Evolutionary conservation across 2,888 invertebrate species (phyloP).

Genomic region (Pseudoips prasinana): DNA sequence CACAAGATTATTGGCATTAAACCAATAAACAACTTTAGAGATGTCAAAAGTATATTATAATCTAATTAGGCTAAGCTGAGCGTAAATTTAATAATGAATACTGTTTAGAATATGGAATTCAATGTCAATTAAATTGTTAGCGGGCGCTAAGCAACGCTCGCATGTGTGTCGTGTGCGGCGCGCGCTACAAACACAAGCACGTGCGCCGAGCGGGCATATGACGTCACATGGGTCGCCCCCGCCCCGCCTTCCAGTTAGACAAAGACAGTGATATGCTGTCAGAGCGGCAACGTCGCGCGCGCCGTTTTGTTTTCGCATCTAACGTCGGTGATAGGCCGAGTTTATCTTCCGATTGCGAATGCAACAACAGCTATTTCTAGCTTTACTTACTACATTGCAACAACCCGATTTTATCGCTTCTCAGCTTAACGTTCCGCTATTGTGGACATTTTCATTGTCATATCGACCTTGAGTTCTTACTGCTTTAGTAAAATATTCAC

Average conservation of each 20-base stretch:
- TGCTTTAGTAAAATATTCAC: slow-evolving; percentile 28
- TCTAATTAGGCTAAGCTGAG: neutral
- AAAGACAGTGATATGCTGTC: slow-evolving; percentile 40
- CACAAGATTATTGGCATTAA: too few species aligned
- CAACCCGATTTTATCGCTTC: slow-evolving; percentile 52
- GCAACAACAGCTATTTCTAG: slow-evolving; percentile 70
- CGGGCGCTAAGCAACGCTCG: slow-evolving; percentile 46
- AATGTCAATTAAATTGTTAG: slow-evolving; percentile 56
- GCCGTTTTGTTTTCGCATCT: slow-evolving; percentile 73
- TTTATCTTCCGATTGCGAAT: slow-evolving; percentile 76
- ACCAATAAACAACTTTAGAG: too few species aligned
- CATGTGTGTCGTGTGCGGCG: slow-evolving; percentile 64
- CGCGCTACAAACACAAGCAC: slow-evolving; percentile 78
- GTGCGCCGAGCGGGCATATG: slow-evolving; percentile 67
- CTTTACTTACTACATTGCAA: slow-evolving; percentile 54
- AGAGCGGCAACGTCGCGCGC: slow-evolving; percentile 69
- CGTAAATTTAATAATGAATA: slow-evolving; percentile 19
- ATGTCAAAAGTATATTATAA: slow-evolving; percentile 3
- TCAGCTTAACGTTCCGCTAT: slow-evolving; percentile 39
- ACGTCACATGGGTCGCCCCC: slow-evolving; percentile 67
- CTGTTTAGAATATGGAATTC: slow-evolving; percentile 41
- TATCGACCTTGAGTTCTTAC: slow-evolving; percentile 49
- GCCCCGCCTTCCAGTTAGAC: slow-evolving; percentile 59
- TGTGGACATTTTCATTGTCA: slow-evolving; percentile 53
- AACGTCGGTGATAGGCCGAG: slow-evolving; percentile 69